phyloP scores from a whole-genome alignment of 2,888 invertebrate genomes.

The Sinopyrophorus schimmeli region DNA sequence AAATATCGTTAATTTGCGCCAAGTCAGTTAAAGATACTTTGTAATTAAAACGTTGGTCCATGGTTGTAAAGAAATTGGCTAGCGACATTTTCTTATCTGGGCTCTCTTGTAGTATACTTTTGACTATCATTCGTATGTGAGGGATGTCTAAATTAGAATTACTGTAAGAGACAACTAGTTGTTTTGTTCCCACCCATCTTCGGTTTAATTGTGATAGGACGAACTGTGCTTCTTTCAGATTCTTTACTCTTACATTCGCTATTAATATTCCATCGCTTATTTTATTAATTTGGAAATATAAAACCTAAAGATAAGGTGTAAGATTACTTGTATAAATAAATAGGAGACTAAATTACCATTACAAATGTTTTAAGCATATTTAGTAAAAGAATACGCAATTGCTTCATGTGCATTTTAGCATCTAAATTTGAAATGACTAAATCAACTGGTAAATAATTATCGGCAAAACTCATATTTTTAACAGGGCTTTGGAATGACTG shows the following conservation, averaged over 20 bases:
- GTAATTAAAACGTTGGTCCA: too few relatives aligned
- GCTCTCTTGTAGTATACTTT: too few relatives aligned
- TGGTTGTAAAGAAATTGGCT: too few relatives aligned
- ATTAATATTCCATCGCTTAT: conserved; percentile 72
- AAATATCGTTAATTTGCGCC: too few relatives aligned
- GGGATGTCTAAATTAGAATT: conserved; percentile 54
- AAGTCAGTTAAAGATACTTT: too few relatives aligned
- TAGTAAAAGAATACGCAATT: conserved; percentile 66
- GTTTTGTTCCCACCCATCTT: conserved; percentile 77
- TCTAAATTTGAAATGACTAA: conserved; percentile 72
- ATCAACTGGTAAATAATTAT: conserved; percentile 56
- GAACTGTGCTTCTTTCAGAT: conserved; percentile 66
- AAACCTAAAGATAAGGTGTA: conserved; percentile 53
- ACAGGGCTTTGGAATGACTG: neutral
- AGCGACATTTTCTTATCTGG: too few relatives aligned
- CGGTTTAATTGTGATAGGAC: conserved; percentile 84
- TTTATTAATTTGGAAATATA: conserved; percentile 58
- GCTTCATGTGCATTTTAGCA: conserved; percentile 67
- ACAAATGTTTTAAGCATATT: conserved; percentile 68
- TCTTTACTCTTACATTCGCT: conserved; percentile 71
- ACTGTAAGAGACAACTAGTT: too few relatives aligned
- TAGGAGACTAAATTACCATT: conserved; percentile 54
- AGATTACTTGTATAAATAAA: neutral
- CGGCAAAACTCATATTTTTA: conserved; percentile 1
- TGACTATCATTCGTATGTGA: too few relatives aligned